A percentile compares a stretch with the other conserved stretches of the same genome.
phyloP scores from a whole-genome alignment of 2,113 vertebrate species.

The Porphyrio hochstetteri region DNA sequence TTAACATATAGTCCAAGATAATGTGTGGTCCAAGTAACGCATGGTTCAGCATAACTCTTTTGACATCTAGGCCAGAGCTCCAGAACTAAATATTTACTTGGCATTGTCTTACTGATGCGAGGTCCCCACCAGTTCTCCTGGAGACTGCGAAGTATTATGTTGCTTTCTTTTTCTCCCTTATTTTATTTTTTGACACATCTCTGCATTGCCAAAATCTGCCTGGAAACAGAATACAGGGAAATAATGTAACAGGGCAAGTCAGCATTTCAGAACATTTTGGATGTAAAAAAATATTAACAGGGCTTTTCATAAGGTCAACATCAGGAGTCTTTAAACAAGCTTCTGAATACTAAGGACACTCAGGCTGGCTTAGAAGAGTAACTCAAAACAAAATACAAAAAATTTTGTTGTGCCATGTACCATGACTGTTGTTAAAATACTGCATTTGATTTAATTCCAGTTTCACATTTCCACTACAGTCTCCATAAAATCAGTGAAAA shows the following conservation, averaged over 20 bases:
- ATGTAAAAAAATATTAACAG: not conserved
- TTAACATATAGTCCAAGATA: not conserved
- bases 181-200: not conserved
- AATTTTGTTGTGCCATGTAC: not conserved
- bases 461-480: conserved; percentile 8
- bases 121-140: not conserved
- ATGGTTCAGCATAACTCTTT: not conserved
- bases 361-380: not conserved
- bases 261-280: not conserved
- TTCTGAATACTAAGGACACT: not conserved
- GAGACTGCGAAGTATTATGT: not conserved
- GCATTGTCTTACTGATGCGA: not conserved
- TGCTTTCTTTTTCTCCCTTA: not conserved
- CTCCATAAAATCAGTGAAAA: conserved; percentile 33
- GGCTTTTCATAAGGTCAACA: not conserved
- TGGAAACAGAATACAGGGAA: not conserved
- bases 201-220: not conserved
- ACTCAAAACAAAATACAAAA: not conserved
- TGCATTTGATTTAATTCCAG: not conserved
- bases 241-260: not conserved
- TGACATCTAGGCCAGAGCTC: not conserved
- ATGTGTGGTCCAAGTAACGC: not conserved
- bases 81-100: not conserved
- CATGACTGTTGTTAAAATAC: not conserved
- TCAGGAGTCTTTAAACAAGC: not conserved